Conservation (phyloP, 23 tunicate genomes). For the Aplidium turbinatum region DNA sequence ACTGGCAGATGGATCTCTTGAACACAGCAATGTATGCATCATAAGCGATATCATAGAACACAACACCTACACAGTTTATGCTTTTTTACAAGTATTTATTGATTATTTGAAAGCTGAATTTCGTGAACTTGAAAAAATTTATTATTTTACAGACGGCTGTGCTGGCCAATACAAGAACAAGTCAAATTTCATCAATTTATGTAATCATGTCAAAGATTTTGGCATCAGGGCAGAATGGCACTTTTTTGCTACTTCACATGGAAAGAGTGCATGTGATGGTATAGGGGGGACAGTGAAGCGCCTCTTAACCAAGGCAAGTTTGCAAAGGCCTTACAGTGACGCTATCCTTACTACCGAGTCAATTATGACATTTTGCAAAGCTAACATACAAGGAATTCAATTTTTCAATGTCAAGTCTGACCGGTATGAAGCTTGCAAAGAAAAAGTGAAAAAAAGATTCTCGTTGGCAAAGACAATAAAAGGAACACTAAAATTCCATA, state of each 20-base stretch:
- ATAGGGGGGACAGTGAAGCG: conserved; percentile 21
- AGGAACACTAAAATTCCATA: conserved; percentile 16
- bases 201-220: conserved; percentile 4
- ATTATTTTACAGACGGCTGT: conserved; percentile 4
- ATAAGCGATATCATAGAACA: conserved; percentile 16
- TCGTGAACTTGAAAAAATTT: not conserved
- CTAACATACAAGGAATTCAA: not conserved
- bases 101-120: conserved; percentile 2
- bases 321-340: conserved; percentile 30
- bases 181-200: conserved; percentile 22
- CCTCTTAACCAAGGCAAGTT: conserved; percentile 13
- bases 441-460: conserved; percentile 8
- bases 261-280: conserved; percentile 30
- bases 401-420: conserved; percentile 27
- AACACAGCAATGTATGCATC: conserved; percentile 17
- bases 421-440: conserved; percentile 25
- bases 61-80: conserved; percentile 15
- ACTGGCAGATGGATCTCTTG: conserved; percentile 1
- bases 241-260: conserved; percentile 41
- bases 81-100: conserved; percentile 15
- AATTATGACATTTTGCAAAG: conserved; percentile 13
- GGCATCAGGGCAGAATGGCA: conserved; percentile 22
- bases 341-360: conserved; percentile 21
- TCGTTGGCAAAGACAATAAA: conserved; percentile 12
- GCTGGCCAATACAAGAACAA: conserved; percentile 22